phyloP scores from a whole-genome alignment of 2,888 invertebrate genomes.

The Marasmarcha lunaedactyla region DNA sequence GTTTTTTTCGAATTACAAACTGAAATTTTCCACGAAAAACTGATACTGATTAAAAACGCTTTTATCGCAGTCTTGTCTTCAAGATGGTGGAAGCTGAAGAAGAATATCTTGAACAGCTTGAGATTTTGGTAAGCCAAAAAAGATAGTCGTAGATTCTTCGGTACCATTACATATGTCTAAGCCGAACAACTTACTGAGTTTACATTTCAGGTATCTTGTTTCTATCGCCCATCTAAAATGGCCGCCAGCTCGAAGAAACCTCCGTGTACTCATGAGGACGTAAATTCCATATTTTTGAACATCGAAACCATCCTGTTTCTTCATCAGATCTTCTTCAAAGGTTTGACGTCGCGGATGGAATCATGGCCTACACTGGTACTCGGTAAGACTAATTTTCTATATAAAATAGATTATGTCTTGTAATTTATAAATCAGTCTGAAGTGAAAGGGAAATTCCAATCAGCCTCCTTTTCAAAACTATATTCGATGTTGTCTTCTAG shows the following conservation, averaged over 20 bases:
- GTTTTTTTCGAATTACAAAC: no score
- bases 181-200: not conserved
- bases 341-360: constrained; percentile 90
- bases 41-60: no score
- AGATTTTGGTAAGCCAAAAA: constrained; percentile 62
- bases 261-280: constrained; percentile 92
- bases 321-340: constrained; percentile 94
- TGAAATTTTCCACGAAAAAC: no score
- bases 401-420: no score
- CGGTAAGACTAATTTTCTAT: constrained; percentile 76
- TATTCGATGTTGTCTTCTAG: no score
- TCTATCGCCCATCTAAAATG: constrained; percentile 91
- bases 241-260: constrained; percentile 94
- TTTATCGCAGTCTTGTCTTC: constrained; percentile 77
- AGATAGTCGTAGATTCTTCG: not conserved
- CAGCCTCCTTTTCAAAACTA: no score
- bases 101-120: constrained; percentile 92
- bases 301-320: constrained; percentile 92
- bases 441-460: no score
- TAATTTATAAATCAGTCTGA: no score
- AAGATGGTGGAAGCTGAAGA: constrained; percentile 95
- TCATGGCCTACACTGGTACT: constrained; percentile 94
- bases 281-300: constrained; percentile 93
- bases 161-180: not conserved
- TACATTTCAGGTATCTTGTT: constrained; percentile 79